Conservation (phyloP, 2,797 vertebrate genomes). For the Scarus forsteni region DNA sequence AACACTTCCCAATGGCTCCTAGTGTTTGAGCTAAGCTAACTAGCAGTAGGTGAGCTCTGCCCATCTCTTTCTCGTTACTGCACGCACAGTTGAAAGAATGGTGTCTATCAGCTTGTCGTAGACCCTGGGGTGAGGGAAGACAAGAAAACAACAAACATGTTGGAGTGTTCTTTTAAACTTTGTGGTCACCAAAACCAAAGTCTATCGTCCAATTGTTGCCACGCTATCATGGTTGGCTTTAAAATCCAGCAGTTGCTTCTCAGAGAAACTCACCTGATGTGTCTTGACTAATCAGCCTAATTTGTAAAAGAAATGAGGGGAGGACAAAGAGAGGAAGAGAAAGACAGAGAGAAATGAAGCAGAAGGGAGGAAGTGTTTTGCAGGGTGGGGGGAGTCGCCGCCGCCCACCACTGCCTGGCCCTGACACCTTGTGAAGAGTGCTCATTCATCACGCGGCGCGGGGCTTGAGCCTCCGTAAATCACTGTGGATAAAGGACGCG, state of each 20-base stretch:
- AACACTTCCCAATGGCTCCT: too few species aligned
- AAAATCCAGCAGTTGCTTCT: neutral
- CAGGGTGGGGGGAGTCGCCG: conserved; percentile 22
- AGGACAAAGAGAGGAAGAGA: conserved; percentile 29
- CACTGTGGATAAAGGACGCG: conserved; percentile 82
- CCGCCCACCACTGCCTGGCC: conserved; percentile 71
- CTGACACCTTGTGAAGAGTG: conserved; percentile 82
- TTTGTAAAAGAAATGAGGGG: conserved; percentile 48
- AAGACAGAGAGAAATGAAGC: conserved; percentile 51
- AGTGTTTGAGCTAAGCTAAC: too few species aligned
- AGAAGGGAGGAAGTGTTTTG: neutral
- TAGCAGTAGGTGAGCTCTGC: too few species aligned
- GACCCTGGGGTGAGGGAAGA: too few species aligned
- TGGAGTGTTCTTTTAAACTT: neutral
- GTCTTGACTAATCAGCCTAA: conserved; percentile 52
- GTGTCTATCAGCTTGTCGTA: too few species aligned
- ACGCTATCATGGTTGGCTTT: neutral
- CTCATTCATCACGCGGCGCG: conserved; percentile 83
- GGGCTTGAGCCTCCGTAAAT: conserved; percentile 82
- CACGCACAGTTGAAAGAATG: too few species aligned
- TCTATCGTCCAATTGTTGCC: neutral
- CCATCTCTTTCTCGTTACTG: too few species aligned
- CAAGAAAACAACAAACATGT: too few species aligned
- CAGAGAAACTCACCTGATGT: conserved; percentile 29
- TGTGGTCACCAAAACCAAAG: neutral